phyloP scores from a whole-genome alignment of 2,113 vertebrate species.

The Scatophagus argus region DNA sequence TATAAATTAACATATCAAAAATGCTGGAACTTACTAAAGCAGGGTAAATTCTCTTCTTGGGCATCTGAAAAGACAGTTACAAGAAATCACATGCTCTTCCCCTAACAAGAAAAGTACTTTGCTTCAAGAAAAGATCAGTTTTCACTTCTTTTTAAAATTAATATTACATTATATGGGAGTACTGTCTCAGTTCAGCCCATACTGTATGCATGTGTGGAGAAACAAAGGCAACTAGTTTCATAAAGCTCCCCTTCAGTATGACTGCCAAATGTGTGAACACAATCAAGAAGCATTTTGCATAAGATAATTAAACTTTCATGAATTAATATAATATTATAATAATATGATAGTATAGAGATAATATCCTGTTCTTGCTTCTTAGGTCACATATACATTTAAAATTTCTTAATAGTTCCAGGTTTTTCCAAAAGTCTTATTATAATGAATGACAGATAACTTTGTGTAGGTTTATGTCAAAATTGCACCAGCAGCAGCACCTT shows the following conservation, averaged over 20 bases:
- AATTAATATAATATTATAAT: background rate
- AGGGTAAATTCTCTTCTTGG: background rate
- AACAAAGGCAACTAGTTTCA: conserved; percentile 17
- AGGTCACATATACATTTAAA: background rate
- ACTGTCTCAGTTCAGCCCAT: conserved; percentile 8
- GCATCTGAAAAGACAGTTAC: conserved; percentile 6
- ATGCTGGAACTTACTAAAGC: background rate
- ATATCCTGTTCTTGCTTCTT: background rate
- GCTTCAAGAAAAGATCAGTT: too few relatives aligned
- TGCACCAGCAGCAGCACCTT: background rate
- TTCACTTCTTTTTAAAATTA: too few relatives aligned
- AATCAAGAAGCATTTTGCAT: background rate
- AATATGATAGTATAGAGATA: background rate
- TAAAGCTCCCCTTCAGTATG: background rate
- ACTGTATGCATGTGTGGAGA: conserved; percentile 4
- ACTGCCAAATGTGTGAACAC: background rate
- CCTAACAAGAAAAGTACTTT: too few relatives aligned
- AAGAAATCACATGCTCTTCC: too few relatives aligned
- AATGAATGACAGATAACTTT: background rate
- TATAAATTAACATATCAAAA: background rate
- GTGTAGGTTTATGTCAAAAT: background rate
- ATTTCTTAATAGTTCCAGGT: background rate
- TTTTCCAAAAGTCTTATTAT: background rate
- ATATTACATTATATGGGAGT: conserved; percentile 1
- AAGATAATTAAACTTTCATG: background rate